Base-by-base conservation (phyloP, 1,140 invertebrate species). In the Drosophila kikkawai region DNA sequence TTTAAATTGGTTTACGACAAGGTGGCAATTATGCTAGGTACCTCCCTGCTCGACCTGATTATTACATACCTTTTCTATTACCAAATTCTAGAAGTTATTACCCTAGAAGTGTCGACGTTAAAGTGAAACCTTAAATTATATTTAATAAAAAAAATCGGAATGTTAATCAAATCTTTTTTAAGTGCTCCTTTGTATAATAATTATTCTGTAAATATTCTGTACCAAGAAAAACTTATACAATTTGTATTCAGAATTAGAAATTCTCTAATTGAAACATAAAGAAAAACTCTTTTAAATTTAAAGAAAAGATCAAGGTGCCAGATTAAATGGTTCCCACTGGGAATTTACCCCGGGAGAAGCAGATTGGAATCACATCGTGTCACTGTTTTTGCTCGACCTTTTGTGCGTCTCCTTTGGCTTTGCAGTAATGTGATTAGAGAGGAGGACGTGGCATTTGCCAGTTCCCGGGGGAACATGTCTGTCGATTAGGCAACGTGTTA, bases 401-500 rank as follows among this genome's bases (percentile, higher is more conserved):
- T 70, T 68, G 67, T 68, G 48, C 26, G 63, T n/a, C 39, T 70
- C 63, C 67, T 37, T 73, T 44, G 69, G 69, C 34, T 70, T 57
- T 59, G 69, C 53, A 22, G 32, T 70, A 70, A 70, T 70, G 67
- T 70, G 67, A 70, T 70, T 70, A 70, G 67, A 44, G 47, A 55
- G 53, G 53, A 55, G 53, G 53, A 55, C 34, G 63, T 42, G 63
- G 48, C 34, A 41, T 22, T 51, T 29, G 29, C 37, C 19, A 32
- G 67, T 65, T 29, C 67, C 48, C 67, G 34, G 67, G 67, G 67
- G 67, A 70, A 55, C 48, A 70, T 70, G 67, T 70, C 67, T 70
- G 67, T 68, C 67, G 67, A 70, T 70, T 70, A 70, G 67, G 64
- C 67, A 70, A 68, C 67, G 67, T 70, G 67, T 70, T 67, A 65